Conservation (phyloP, 2,888 invertebrate species). For the Sinodicranocentrus sp. region DNA sequence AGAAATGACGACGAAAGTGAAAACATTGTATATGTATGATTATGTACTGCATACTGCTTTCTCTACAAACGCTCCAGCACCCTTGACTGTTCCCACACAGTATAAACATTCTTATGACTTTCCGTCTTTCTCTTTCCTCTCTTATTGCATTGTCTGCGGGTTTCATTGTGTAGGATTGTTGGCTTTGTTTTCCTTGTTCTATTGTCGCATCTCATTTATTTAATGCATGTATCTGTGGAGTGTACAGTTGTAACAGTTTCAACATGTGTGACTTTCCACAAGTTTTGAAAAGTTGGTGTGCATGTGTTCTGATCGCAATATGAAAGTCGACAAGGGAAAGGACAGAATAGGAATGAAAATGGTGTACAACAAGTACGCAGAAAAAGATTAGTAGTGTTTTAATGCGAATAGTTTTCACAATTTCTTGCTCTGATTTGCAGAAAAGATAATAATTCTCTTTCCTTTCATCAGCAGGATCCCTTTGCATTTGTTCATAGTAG, state of each 20-base stretch:
- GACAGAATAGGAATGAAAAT: too few relatives aligned
- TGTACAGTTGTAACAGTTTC: too few relatives aligned
- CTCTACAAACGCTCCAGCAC: too few relatives aligned
- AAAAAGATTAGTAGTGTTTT: slow-evolving; percentile 23
- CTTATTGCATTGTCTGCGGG: too few relatives aligned
- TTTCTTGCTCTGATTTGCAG: slow-evolving; percentile 25
- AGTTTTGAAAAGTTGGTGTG: background rate
- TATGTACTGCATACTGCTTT: too few relatives aligned
- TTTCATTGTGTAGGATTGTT: background rate
- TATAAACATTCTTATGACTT: background rate
- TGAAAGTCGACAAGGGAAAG: background rate
- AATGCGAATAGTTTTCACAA: slow-evolving; percentile 24
- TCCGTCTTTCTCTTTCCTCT: too few relatives aligned
- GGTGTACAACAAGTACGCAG: too few relatives aligned
- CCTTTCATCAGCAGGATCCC: slow-evolving; percentile 15
- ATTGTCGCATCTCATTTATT: too few relatives aligned
- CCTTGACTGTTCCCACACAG: background rate
- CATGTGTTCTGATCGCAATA: background rate
- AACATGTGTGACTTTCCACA: too few relatives aligned
- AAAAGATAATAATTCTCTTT: slow-evolving; percentile 21
- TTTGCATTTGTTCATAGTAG: background rate
- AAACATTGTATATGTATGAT: too few relatives aligned
- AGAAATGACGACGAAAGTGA: too few relatives aligned
- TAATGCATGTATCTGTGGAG: too few relatives aligned
- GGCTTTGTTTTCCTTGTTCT: background rate